These are phyloP conservation scores for Eilema caniola DNA, from an alignment of 2,888 invertebrate genomes.

Conservation along the genomic window DNA sequence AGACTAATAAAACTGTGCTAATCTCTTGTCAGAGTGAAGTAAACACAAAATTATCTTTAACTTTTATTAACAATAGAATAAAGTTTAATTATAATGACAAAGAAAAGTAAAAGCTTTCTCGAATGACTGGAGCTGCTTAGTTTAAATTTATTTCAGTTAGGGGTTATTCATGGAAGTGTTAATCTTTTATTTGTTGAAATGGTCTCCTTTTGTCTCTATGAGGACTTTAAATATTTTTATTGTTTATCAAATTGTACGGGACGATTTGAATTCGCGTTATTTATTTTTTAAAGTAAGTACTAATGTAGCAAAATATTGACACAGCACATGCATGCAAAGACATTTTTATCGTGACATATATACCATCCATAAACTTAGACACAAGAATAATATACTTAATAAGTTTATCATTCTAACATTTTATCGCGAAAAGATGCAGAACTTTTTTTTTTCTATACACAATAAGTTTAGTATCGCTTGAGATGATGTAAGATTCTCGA, in stretches of 20 bases:
- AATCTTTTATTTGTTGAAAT: background rate
- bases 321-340: too few relatives aligned
- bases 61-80: slow-evolving; percentile 9
- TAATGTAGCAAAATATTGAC: too few relatives aligned
- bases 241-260: background rate
- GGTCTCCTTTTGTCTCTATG: background rate
- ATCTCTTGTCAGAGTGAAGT: slow-evolving; percentile 12
- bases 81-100: slow-evolving; percentile 6
- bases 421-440: too few relatives aligned
- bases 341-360: too few relatives aligned
- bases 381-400: too few relatives aligned
- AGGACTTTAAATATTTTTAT: background rate
- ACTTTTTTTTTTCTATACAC: too few relatives aligned
- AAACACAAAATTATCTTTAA: slow-evolving; percentile 8
- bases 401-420: too few relatives aligned
- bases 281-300: too few relatives aligned
- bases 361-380: too few relatives aligned
- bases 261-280: background rate
- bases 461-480: too few relatives aligned
- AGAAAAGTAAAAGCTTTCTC: background rate
- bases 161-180: background rate
- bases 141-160: slow-evolving; percentile 6
- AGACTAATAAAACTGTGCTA: slow-evolving; percentile 13
- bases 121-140: background rate
- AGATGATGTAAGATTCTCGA: too few relatives aligned